Evolutionary conservation across 2,113 vertebrate genomes (phyloP).

Genomic region (Tympanuchus pallidicinctus): DNA sequence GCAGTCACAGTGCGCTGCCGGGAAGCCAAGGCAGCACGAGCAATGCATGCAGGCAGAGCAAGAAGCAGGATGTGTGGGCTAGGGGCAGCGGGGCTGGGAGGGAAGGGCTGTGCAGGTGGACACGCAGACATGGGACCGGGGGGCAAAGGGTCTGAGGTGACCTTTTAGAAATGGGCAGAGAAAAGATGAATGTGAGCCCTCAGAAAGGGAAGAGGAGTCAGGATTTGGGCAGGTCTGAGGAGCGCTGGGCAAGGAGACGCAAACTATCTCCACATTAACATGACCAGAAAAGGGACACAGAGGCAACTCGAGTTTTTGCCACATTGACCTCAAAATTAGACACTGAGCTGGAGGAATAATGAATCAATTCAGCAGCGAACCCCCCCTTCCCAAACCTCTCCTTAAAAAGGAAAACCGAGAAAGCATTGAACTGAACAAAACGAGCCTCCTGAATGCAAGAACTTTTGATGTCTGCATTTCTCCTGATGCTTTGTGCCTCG

Average conservation of each 20-base stretch:
- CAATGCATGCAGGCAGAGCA: neutral
- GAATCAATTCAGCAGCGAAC: neutral
- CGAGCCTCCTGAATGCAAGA: neutral
- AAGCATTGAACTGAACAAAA: neutral
- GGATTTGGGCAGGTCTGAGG: neutral
- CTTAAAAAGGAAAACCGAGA: neutral
- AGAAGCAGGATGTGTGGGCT: accelerated
- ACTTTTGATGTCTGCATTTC: neutral
- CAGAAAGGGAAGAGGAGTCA: neutral
- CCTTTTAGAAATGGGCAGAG: neutral
- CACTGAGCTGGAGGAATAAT: neutral
- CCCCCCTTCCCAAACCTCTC: neutral
- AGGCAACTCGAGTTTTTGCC: neutral
- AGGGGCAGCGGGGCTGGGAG: neutral
- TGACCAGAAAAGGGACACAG: accelerated
- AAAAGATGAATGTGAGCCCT: neutral
- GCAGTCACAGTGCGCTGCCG: accelerated
- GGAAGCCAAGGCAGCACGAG: neutral
- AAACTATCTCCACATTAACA: neutral
- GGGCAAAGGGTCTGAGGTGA: accelerated
- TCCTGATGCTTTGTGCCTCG: neutral
- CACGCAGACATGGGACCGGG: neutral
- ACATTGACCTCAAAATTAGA: constrained; percentile 4
- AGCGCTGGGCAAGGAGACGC: neutral
- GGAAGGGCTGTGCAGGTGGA: neutral